Base-by-base conservation (phyloP, 2,113 vertebrate species). In the Oryzias woworae region DNA sequence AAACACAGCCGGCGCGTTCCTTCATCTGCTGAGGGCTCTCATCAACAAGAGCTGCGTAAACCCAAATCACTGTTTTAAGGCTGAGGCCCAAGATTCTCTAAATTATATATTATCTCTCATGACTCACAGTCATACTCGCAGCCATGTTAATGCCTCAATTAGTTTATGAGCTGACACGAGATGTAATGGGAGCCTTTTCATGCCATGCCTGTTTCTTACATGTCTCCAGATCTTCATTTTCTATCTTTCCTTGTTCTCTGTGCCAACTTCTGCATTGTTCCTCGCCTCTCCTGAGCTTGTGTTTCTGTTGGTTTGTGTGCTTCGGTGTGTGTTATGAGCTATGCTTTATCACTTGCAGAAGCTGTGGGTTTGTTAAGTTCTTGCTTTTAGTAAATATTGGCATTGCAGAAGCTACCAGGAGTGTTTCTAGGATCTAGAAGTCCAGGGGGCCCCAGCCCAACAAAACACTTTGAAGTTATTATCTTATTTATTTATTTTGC, bases 91-190 rank as follows among this genome's bases (percentile, higher is more conserved):
- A 63, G 67, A 73, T 75, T 75, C 68, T 79, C 61, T 83, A 67
- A 84, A 83, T 84, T 69, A 85, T 81, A 76, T 66, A 86, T 79
- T 64, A 71, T 86, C 75, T 74, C 71, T 65, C 72, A 49, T 85
- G 76, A 86, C 77, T 78, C 79, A 61, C 58, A 82, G 75, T 84
- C 72, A 53, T 71, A 70, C 14, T 69, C 75, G 82, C 77, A 83
- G 85, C 80, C 78, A 83, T 80, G 73, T 77, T 88, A 85, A 87
- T 75, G 76, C 73, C 73, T 84, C 79, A 78, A 78, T 88, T 83
- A 81, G 79, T 82, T 82, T 84, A 73, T 84, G 68, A 86, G 75
- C 67, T 76, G 78, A 84, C 73, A 77, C 62, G 53, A 72, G 75
- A 64, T 73, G 63, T 73, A 81, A 87, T 70, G 77, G 51, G 73